Evolutionary conservation across 1,140 invertebrate species (phyloP), one percentile per base, ranked within the genome.

Genomic region (Drosophila pandora): DNA sequence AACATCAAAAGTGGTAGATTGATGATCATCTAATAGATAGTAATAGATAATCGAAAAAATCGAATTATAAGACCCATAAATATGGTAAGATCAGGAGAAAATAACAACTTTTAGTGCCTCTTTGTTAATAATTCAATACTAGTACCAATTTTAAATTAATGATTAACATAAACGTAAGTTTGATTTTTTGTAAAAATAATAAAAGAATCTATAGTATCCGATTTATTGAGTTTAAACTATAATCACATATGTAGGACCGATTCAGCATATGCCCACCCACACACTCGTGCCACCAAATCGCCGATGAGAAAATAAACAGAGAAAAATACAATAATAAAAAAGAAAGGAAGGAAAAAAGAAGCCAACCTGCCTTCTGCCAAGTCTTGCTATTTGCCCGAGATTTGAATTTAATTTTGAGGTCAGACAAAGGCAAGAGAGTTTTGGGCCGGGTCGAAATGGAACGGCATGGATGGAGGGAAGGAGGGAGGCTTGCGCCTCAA

Each of bases 381-480:
- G 59, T 74, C 52, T 64, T 80, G 61, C 70, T 68, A 78, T 81
- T 81, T 90, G 72, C 63, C 55, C 64, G 72, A 90, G 85, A 85
- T 90, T 90, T 90, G 81, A 85, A 90, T 85, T 90, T 85, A 90
- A 90, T 90, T 90, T 87, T 88, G 61, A 76, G 82, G 82, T 87
- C 82, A 87, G 45, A 64, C 62, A 79, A 76, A 73, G 56, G 53
- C 72, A 63, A 55, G 73, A 43, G 28, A n/a, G 30, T 48, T 25
- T 37, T 37, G 34, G 34, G 34, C 34, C 34, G 34, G 34, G 34
- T 37, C 34, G 34, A 37, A 37, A 34, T 34, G 32, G 32, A 10
- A 10, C 0, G 8, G 32, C 10, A 34, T 2, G 32, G 25, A 6
- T 5, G 25, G 5, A 28, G 63, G 60, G 50, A 30, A 30, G 41